Evolutionary conservation across 2,113 vertebrate species (phyloP).

Genomic region (Micronycteris hirsuta): DNA sequence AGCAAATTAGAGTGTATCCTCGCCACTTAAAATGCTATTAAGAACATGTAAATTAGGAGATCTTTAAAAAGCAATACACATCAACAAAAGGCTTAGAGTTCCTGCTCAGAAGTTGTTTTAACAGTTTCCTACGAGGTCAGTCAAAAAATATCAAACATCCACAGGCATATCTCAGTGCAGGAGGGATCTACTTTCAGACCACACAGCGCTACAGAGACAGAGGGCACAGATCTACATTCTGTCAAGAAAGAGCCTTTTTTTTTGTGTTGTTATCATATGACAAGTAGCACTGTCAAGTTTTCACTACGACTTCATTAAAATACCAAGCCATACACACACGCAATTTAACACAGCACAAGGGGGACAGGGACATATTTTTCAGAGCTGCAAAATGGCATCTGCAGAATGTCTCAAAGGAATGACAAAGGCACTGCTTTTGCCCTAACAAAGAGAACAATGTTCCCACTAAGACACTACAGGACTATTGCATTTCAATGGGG

Average conservation of each 20-base stretch:
- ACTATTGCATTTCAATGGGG: conserved; percentile 42
- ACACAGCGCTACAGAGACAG: background rate
- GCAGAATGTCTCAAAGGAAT: conserved; percentile 67
- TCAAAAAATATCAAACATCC: conserved; percentile 43
- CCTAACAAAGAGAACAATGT: conserved; percentile 74
- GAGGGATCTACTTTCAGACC: conserved; percentile 20
- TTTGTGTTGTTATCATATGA: conserved; percentile 33
- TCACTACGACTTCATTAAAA: conserved; percentile 71
- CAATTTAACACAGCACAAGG: conserved; percentile 46
- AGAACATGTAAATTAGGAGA: conserved; percentile 51
- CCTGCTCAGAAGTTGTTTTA: background rate
- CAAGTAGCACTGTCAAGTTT: conserved; percentile 48
- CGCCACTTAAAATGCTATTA: conserved; percentile 49
- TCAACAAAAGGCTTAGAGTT: conserved; percentile 8
- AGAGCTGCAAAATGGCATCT: conserved; percentile 65
- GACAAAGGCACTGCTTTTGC: conserved; percentile 72
- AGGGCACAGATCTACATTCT: background rate
- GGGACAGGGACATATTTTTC: conserved; percentile 3
- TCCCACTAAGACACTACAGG: conserved; percentile 52
- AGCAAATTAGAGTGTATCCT: conserved; percentile 45
- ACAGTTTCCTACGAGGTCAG: conserved; percentile 41
- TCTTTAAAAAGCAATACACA: conserved; percentile 34
- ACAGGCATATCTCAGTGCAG: conserved; percentile 1
- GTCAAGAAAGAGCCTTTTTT: conserved; percentile 31
- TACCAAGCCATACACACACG: conserved; percentile 43